Conservation (phyloP, 2,888 invertebrate species). For the Drosophila lacicola region DNA sequence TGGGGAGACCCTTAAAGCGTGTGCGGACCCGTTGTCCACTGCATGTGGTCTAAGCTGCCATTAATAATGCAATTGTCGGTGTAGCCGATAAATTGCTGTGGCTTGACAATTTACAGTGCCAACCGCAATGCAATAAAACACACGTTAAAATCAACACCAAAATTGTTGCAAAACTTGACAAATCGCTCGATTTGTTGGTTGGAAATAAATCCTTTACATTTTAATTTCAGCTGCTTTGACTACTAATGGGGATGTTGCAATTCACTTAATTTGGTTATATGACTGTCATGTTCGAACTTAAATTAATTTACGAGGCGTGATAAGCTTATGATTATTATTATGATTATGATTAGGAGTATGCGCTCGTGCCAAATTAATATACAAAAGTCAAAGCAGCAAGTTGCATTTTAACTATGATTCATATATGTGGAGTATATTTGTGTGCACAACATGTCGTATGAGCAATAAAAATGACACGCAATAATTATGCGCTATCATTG, state of each 20-base stretch:
- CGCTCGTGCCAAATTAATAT: constrained; percentile 48
- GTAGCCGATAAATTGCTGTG: constrained; percentile 71
- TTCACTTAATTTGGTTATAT: constrained; percentile 37
- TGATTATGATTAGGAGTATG: constrained; percentile 9
- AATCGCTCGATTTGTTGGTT: constrained; percentile 15
- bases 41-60: constrained; percentile 65
- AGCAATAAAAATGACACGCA: constrained; percentile 67
- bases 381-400: constrained; percentile 60
- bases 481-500: constrained; percentile 48
- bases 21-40: constrained; percentile 28
- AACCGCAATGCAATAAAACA: constrained; percentile 54
- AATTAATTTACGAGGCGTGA: constrained; percentile 40
- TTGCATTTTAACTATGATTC: constrained; percentile 55
- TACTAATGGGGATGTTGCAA: constrained; percentile 10
- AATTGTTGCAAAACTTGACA: background rate
- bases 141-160: constrained; percentile 13
- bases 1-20: constrained; percentile 39
- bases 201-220: constrained; percentile 16
- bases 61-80: constrained; percentile 74
- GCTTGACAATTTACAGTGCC: constrained; percentile 63
- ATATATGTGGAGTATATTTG: constrained; percentile 39
- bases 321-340: constrained; percentile 13
- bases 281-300: constrained; percentile 17
- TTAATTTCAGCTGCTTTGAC: constrained; percentile 14
- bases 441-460: constrained; percentile 67